phyloP scores from a whole-genome alignment of 1,140 invertebrate species.

The Aphelenchoides fujianensis region DNA sequence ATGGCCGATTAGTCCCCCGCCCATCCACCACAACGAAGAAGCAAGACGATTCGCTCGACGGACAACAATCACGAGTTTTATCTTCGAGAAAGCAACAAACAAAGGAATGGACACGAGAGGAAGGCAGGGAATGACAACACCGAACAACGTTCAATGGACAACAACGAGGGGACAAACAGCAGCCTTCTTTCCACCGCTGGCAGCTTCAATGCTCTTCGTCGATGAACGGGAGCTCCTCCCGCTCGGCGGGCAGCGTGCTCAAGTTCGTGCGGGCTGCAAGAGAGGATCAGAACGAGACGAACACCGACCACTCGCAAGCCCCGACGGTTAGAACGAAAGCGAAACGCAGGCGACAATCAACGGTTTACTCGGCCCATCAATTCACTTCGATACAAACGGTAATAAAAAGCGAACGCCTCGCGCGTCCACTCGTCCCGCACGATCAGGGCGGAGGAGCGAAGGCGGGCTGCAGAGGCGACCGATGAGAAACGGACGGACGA shows the following conservation, averaged over 20 bases:
- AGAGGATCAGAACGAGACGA: background rate
- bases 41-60: background rate
- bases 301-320: background rate
- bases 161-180: no score
- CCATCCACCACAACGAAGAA: background rate
- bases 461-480: background rate
- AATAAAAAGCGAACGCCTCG: background rate
- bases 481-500: no score
- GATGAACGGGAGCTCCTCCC: background rate
- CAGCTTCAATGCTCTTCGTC: background rate
- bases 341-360: no score
- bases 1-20: background rate
- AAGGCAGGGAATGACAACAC: no score
- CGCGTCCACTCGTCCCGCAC: background rate
- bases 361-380: background rate
- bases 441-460: background rate
- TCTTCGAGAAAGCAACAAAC: background rate
- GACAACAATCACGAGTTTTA: background rate
- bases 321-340: no score
- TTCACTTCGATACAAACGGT: background rate
- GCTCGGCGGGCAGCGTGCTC: background rate
- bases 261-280: background rate
- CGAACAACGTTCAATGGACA: background rate
- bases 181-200: background rate
- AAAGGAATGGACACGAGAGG: background rate